Base-by-base conservation (phyloP, 2,113 vertebrate species). In the Zosterops pallidus region DNA sequence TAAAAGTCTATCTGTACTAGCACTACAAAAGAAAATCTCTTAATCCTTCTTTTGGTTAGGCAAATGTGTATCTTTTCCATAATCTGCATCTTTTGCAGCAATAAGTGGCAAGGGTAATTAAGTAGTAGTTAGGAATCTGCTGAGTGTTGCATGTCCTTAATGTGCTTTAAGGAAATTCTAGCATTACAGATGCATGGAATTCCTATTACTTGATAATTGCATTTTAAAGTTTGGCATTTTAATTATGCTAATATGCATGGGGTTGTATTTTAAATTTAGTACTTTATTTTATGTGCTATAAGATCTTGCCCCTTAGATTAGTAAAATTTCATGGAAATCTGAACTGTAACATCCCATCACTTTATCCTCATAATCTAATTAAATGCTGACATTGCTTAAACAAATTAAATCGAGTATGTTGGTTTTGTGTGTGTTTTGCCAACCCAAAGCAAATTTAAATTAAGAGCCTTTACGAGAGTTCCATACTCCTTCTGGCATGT, bases 51-150 rank as follows among this genome's bases (percentile, higher is more conserved):
- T 49, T 79, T 28, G 22, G 1, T 41, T 70, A 50, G 46, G 50
- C 23, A 88, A 93, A 78, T 76, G 44, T 76, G 35, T 72, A 11
- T 57, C 74, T 94, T 46, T 71, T 84, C 72, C 31, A 1, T 62
- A 50, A 9, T 74, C 63, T 87, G 26, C 50, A 76, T 93, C 74
- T 94, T 89, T 89, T n/a, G 49, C 78, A 76, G 79, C 60, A 84
- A 13, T 86, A 86, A 82, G 88, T n/a, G 49, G 77, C 56, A 62
- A 89, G 71, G 83, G 44, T 94, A 95, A 97, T 96, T 89, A 94
- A 92, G 70, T 46, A 68, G 88, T 74, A 94, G 88, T 96, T 95
- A 95, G 75, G 46, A 97, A 96, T 83, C 46, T 96, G 96, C 96
- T 97, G 96, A 97, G 64, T 64, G 28, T 50, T 92, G 83, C 91